Base-by-base conservation (phyloP, 2,113 vertebrate species). In the Vidua chalybeata region DNA sequence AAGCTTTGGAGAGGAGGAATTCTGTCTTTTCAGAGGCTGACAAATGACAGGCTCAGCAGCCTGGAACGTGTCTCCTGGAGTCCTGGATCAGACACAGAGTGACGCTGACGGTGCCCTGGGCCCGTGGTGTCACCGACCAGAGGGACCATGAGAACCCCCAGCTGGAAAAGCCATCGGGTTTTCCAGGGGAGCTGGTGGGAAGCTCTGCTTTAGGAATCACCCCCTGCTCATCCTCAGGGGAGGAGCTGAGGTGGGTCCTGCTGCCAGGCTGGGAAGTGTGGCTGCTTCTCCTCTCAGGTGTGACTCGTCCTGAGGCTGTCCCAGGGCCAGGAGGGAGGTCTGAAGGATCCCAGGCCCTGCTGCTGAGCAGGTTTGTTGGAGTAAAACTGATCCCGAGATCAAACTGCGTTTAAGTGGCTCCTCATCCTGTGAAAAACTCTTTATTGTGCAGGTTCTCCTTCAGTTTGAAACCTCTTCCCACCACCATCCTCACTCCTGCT, bases 1-100 rank as follows among this genome's bases (percentile, higher is more conserved):
- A 28, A 80, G 89, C 95, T 93, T 96, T 94, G 49, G 30, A 94
- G 94, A 96, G 89, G 68, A 96, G 93, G 93, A 96, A 90, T 94
- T 64, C 33, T 90, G 83, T 79, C 89, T 93, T 82, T 93, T 85
- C 89, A 85, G 54, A 78, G 87, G 78, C 86, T 93, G 93, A 93
- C 83, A 88, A 84, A 86, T 55, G 89, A 91, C 90, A 90, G 81
- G 2, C 68, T 84, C 24, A 20, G 84, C 85, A 88, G 75, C 45
- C 58, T 74, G 75, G 48, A 35, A 59, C 10, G 1, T 8, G 3
- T 39, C 51, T 83, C 18, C 3, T 27, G 62, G 63, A 90, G 72
- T 2, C 58, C 62, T 3, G 30, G 63, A 68, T 41, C 80, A 79
- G 74, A 46, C 21, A 0, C 51, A 3, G n/a, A 0, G 0, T 18